phyloP scores from a whole-genome alignment of 1,140 invertebrate species.

The Apis florea region DNA sequence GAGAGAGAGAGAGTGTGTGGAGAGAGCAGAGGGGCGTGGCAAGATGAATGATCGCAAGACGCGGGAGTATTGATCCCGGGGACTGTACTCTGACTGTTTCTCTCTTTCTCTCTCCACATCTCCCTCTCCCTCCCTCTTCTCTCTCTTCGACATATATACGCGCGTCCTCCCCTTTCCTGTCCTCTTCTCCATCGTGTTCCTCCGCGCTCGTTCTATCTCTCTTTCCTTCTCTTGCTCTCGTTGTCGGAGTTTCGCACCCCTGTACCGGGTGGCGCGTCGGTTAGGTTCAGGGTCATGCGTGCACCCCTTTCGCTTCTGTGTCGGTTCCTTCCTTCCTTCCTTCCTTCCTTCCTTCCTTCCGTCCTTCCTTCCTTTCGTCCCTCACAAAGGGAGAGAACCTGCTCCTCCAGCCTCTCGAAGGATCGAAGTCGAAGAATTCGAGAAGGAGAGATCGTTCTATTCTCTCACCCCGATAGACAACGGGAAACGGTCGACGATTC shows the following conservation, averaged over 20 bases:
- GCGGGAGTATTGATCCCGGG: slow-evolving; percentile 80
- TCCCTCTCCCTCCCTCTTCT: slow-evolving; percentile 52
- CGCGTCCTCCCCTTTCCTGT: slow-evolving; percentile 40
- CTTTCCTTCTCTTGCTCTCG: slow-evolving; percentile 36
- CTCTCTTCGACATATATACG: slow-evolving; percentile 58
- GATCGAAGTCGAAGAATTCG: slow-evolving; percentile 64
- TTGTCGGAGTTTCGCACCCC: slow-evolving; percentile 68
- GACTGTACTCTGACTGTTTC: slow-evolving; percentile 67
- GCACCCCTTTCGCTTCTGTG: slow-evolving; percentile 64
- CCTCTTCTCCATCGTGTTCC: slow-evolving; percentile 47
- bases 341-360: slow-evolving; percentile 34
- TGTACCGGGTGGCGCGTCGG: slow-evolving; percentile 71
- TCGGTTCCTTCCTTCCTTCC: slow-evolving; percentile 55
- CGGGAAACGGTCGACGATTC: slow-evolving; percentile 57
- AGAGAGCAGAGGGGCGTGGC: slow-evolving; percentile 80
- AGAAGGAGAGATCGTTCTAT: slow-evolving; percentile 46
- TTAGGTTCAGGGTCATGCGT: slow-evolving; percentile 79
- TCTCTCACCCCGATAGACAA: slow-evolving; percentile 46
- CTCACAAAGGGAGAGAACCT: slow-evolving; percentile 36
- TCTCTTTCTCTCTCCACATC: slow-evolving; percentile 63
- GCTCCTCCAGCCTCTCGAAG: slow-evolving; percentile 58
- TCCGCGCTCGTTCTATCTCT: slow-evolving; percentile 49
- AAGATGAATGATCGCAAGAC: slow-evolving; percentile 82
- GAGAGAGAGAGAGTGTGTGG: slow-evolving; percentile 63
- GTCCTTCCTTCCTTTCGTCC: slow-evolving; percentile 36